Evolutionary conservation across 2,888 invertebrate genomes (phyloP).

Genomic region (Pyrrhosoma nymphula): DNA sequence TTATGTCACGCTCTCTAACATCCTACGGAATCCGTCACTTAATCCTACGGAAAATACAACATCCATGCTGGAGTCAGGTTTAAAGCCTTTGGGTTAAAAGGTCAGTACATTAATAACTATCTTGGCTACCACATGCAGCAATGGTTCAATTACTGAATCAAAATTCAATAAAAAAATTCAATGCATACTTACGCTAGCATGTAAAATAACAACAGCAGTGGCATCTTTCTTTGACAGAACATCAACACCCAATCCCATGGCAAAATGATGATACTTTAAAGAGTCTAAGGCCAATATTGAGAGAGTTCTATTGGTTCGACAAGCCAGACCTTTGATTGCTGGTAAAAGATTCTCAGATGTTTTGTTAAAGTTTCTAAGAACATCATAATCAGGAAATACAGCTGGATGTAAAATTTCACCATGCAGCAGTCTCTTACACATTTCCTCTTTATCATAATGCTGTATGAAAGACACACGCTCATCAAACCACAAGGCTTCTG

Average conservation of each 20-base stretch:
- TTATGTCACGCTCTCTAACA: no score
- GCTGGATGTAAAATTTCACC: slow-evolving; percentile 78
- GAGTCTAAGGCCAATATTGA: slow-evolving; percentile 87
- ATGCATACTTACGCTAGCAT: slow-evolving; percentile 82
- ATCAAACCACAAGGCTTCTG: slow-evolving; percentile 8
- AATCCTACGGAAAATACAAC: no score
- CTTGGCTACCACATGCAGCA: no score
- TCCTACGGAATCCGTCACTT: no score
- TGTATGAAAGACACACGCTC: slow-evolving; percentile 28
- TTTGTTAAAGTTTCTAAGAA: slow-evolving; percentile 72
- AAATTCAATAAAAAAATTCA: slow-evolving; percentile 69
- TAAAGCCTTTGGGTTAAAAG: no score
- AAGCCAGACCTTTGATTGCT: slow-evolving; percentile 75
- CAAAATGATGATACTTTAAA: slow-evolving; percentile 85
- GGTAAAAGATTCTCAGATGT: slow-evolving; percentile 75
- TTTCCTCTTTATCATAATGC: slow-evolving; percentile 59
- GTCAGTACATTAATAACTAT: no score
- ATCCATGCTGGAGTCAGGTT: no score
- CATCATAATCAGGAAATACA: slow-evolving; percentile 73
- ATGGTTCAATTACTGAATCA: not conserved
- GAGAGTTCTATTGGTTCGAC: slow-evolving; percentile 81
- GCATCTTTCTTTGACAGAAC: slow-evolving; percentile 81
- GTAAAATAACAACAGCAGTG: slow-evolving; percentile 86
- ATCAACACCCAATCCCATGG: slow-evolving; percentile 87
- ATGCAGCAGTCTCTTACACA: slow-evolving; percentile 74